These are phyloP conservation scores for Meriones unguiculatus DNA, from an alignment of 2,113 vertebrate species.

Conservation along the genomic window DNA sequence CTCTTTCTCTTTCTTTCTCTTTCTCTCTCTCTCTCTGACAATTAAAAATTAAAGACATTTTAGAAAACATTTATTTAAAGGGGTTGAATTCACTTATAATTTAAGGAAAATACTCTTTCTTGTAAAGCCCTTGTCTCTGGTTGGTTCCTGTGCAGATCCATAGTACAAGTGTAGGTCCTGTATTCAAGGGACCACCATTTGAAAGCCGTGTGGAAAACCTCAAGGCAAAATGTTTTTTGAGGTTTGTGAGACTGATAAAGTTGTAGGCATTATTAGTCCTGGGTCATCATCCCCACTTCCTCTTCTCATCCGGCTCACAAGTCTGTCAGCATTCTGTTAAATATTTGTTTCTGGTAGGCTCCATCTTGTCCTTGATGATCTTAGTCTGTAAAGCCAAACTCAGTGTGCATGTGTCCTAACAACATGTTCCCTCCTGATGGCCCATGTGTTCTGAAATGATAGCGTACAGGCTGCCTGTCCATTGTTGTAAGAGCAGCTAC, in stretches of 20 bases:
- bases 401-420: background rate
- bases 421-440: background rate
- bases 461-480: background rate
- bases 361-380: background rate
- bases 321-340: background rate
- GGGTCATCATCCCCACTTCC: background rate
- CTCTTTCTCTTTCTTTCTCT: background rate
- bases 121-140: background rate
- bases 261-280: background rate
- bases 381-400: background rate
- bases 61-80: background rate
- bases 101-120: background rate
- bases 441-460: background rate
- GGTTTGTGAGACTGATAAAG: too few species aligned
- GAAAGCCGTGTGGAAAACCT: background rate
- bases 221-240: too few species aligned
- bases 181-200: background rate
- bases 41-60: background rate
- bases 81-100: background rate
- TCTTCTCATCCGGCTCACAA: background rate
- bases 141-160: background rate
- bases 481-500: background rate
- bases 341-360: background rate
- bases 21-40: background rate
- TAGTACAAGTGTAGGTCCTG: background rate